These are phyloP conservation scores for Lytechinus pictus DNA, from an alignment of 35 echinoderm and acorn worm species.

Conservation along the genomic window DNA sequence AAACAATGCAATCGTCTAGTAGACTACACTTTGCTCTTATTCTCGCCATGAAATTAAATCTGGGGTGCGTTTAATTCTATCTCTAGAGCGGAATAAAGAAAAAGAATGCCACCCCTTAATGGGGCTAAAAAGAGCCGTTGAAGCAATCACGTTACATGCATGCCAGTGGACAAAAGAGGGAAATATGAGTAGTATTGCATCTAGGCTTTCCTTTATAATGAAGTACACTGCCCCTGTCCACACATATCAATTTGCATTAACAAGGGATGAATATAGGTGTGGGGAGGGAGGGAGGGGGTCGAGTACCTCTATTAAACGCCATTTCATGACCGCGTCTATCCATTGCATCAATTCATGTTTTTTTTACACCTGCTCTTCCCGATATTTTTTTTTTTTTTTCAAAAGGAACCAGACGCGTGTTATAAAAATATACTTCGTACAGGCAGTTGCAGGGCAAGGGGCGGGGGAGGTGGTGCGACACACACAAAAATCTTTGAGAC, in stretches of 20 bases:
- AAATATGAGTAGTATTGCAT: neutral
- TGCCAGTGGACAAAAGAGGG: neutral
- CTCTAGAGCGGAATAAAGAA: neutral
- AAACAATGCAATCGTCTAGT: neutral
- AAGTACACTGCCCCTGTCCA: neutral
- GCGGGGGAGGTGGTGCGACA: no score
- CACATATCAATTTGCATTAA: neutral
- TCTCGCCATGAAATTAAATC: neutral
- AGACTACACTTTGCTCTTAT: neutral
- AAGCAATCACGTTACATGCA: neutral
- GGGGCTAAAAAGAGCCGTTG: neutral
- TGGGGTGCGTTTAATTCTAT: neutral
- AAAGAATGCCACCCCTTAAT: neutral
- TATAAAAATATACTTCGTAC: no score
- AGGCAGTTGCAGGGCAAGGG: no score
- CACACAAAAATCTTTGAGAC: no score
- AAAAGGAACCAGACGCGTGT: no score
- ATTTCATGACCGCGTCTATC: no score
- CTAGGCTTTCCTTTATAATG: slow-evolving; percentile 1
- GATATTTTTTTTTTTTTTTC: no score
- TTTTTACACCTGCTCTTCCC: no score
- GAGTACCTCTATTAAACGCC: neutral
- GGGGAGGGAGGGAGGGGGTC: neutral
- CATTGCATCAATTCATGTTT: no score
- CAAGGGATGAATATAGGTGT: no score